Evolutionary conservation across 1,140 invertebrate genomes (phyloP), one percentile per base, ranked within the genome.

Genomic region (Diorhabda carinulata): DNA sequence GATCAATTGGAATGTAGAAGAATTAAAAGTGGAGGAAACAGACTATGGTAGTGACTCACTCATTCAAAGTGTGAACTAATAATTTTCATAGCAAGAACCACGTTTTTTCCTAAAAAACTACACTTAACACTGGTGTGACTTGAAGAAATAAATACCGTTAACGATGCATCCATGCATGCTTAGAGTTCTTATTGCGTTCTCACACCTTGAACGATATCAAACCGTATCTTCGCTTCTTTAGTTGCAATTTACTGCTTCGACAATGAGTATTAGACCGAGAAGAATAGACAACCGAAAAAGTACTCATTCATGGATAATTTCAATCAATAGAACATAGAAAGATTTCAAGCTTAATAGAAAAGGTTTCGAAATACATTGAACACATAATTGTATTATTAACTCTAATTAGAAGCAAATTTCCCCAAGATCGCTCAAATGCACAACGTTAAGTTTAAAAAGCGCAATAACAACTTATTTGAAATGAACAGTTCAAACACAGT

Each of bases 141-240:
- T n/a, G 56, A 65, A 41, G 59, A 40, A 61, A 61, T 41, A 43
- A 45, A 45, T 60, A 61, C 65, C 65, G 65, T 67, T 67, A 67
- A 67, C 65, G 65, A 67, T 67, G 65, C 65, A 43, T 61, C 60
- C 61, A 68, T 68, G 67, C 67, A 68, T 68, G 67, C 61, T 68
- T 62, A 43, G 45, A 62, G 59, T 68, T 43, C 61, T 68, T 63
- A 62, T 68, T 68, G 45, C 67, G 47, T 68, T 68, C 67, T 68
- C 67, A 68, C 67, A 68, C 67, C 67, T 68, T 68, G 60, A 61
- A 68, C 67, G 67, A 68, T 68, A 63, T 68, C 67, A 62, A 68
- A 68, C 59, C 67, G 67, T 68, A 52, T 68, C 67, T 41, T 40
- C 40, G 43, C 59, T 61, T 68, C 67, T 62, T 68, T 63, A 61